phyloP scores from a whole-genome alignment of 2,888 invertebrate genomes.

The Napeogenes sylphis region DNA sequence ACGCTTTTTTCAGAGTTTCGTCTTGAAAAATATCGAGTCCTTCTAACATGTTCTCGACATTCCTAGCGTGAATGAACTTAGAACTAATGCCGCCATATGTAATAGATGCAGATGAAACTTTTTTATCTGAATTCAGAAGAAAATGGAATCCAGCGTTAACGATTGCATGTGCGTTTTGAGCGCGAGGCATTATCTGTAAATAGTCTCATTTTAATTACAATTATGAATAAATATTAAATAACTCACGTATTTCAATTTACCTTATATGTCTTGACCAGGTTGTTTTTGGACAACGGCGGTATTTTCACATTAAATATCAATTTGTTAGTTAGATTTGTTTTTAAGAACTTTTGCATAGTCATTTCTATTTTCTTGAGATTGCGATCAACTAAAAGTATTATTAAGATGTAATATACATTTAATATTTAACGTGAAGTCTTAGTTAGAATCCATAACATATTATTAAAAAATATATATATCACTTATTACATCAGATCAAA shows the following conservation, averaged over 20 bases:
- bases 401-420: neutral
- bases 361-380: slow-evolving; percentile 40
- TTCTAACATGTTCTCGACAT: slow-evolving; percentile 70
- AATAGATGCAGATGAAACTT: slow-evolving; percentile 72
- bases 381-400: slow-evolving; percentile 47
- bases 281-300: slow-evolving; percentile 57
- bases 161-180: slow-evolving; percentile 86
- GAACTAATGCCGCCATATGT: slow-evolving; percentile 82
- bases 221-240: no score
- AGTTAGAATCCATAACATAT: no score
- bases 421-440: slow-evolving; percentile 1
- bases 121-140: slow-evolving; percentile 65
- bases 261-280: slow-evolving; percentile 64
- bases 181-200: slow-evolving; percentile 84
- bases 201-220: neutral
- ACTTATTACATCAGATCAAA: no score
- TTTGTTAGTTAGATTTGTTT: slow-evolving; percentile 56
- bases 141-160: slow-evolving; percentile 86
- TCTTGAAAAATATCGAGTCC: slow-evolving; percentile 67
- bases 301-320: slow-evolving; percentile 68
- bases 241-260: slow-evolving; percentile 33
- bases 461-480: no score
- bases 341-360: slow-evolving; percentile 57
- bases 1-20: slow-evolving; percentile 64
- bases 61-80: slow-evolving; percentile 74